phyloP scores from a whole-genome alignment of 1,140 invertebrate genomes.

The Lepidostoma basale region DNA sequence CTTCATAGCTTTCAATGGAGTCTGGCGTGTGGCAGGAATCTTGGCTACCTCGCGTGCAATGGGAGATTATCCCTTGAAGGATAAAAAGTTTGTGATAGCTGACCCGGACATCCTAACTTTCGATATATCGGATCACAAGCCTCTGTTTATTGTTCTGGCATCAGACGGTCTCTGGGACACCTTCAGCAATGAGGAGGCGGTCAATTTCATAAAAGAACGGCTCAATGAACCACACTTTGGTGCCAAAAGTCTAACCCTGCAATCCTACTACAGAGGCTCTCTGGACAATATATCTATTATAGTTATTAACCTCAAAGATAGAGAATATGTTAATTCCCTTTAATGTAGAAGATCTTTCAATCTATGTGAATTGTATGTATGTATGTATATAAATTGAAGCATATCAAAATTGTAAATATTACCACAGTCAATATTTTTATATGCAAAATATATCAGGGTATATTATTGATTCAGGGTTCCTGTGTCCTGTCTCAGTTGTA shows the following conservation, averaged over 20 bases:
- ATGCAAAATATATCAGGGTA: conserved; percentile 27
- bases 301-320: conserved; percentile 83
- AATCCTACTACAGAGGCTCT: conserved; percentile 91
- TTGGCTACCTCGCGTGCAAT: conserved; percentile 92
- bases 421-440: conserved; percentile 11
- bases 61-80: conserved; percentile 95
- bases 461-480: too few species aligned
- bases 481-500: too few species aligned
- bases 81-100: conserved; percentile 90
- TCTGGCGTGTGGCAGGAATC: conserved; percentile 95
- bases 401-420: conserved; percentile 29
- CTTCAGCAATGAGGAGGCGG: conserved; percentile 92
- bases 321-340: conserved; percentile 47
- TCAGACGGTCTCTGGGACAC: conserved; percentile 97
- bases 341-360: conserved; percentile 7
- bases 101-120: conserved; percentile 96
- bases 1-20: conserved; percentile 93
- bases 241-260: conserved; percentile 86
- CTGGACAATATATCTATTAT: conserved; percentile 95
- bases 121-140: conserved; percentile 82
- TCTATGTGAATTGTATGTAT: neutral
- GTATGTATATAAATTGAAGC: neutral
- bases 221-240: conserved; percentile 85
- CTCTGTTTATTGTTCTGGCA: conserved; percentile 89
- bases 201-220: conserved; percentile 82